These are phyloP conservation scores for Muschampia staudingeri DNA, from an alignment of 2,888 invertebrate species.

Conservation along the genomic window DNA sequence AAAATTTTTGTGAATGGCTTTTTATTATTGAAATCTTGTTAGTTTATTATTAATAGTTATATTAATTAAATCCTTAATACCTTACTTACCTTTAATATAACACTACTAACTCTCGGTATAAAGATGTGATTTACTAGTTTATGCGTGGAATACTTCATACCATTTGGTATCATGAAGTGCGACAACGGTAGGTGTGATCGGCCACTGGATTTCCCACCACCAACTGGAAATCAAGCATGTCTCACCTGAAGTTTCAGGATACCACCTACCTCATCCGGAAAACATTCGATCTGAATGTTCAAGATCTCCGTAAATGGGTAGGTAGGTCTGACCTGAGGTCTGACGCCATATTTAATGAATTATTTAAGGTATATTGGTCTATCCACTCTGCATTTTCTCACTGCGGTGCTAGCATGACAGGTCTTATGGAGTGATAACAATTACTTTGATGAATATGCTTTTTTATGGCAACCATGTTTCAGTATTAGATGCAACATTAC, in stretches of 20 bases:
- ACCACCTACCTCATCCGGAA: constrained; percentile 50
- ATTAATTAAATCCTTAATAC: no score
- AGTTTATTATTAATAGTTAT: no score
- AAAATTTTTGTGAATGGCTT: no score
- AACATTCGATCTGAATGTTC: constrained; percentile 46
- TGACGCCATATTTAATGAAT: constrained; percentile 37
- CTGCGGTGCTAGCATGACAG: background rate
- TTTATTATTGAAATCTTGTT: no score
- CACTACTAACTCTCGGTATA: constrained; percentile 18
- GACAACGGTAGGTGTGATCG: constrained; percentile 30
- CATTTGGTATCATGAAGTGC: constrained; percentile 33
- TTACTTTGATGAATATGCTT: background rate
- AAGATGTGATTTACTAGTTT: constrained; percentile 37
- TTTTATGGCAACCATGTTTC: background rate
- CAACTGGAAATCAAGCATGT: constrained; percentile 43
- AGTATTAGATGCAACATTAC: background rate
- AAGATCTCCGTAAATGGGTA: constrained; percentile 46
- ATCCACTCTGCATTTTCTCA: constrained; percentile 1
- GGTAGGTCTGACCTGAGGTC: constrained; percentile 45
- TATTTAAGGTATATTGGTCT: constrained; percentile 32
- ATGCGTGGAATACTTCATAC: constrained; percentile 31
- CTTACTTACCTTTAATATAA: background rate
- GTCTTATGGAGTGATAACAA: background rate
- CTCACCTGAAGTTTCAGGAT: constrained; percentile 45
- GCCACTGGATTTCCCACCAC: constrained; percentile 42